Evolutionary conservation across 1,140 invertebrate species (phyloP).

Genomic region (Zaprionus gabonicus): DNA sequence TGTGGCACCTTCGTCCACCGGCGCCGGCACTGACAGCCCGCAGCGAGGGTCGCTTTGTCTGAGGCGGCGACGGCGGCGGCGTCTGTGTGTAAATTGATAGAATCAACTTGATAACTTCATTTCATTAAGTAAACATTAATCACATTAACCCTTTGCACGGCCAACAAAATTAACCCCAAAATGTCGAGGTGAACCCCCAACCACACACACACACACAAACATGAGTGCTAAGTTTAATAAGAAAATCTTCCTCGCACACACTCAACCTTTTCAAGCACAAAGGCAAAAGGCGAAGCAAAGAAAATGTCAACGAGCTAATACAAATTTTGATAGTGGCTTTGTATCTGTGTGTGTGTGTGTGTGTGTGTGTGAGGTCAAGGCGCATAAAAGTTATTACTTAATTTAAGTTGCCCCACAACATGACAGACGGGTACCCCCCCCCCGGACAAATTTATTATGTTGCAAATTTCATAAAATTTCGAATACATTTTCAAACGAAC

Average conservation of each 20-base stretch:
- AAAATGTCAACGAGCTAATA: conserved; percentile 75
- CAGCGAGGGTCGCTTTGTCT: conserved; percentile 60
- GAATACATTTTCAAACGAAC: conserved; percentile 75
- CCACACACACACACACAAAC: conserved; percentile 4
- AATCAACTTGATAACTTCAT: conserved; percentile 83
- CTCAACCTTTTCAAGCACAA: conserved; percentile 67
- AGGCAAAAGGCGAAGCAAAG: conserved; percentile 69
- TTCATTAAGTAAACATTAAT: conserved; percentile 84
- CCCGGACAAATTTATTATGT: conserved; percentile 72
- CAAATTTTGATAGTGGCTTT: conserved; percentile 29
- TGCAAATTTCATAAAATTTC: conserved; percentile 78
- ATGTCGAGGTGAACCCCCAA: conserved; percentile 3
- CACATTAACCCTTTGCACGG: conserved; percentile 78
- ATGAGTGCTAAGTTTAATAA: conserved; percentile 68
- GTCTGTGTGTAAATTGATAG: conserved; percentile 77
- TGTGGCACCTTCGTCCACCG: conserved; percentile 60
- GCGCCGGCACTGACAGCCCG: conserved; percentile 64
- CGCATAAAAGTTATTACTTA: conserved; percentile 81
- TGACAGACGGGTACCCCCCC: conserved; percentile 26
- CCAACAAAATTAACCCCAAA: conserved; percentile 76
- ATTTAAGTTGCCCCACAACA: conserved; percentile 66
- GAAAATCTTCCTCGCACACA: conserved; percentile 57
- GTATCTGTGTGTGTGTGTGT: not conserved
- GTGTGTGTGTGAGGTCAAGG: conserved; percentile 71
- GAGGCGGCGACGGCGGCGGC: conserved; percentile 22